Base-by-base conservation (phyloP, 1,140 invertebrate species). In the Diorhabda elongata region DNA sequence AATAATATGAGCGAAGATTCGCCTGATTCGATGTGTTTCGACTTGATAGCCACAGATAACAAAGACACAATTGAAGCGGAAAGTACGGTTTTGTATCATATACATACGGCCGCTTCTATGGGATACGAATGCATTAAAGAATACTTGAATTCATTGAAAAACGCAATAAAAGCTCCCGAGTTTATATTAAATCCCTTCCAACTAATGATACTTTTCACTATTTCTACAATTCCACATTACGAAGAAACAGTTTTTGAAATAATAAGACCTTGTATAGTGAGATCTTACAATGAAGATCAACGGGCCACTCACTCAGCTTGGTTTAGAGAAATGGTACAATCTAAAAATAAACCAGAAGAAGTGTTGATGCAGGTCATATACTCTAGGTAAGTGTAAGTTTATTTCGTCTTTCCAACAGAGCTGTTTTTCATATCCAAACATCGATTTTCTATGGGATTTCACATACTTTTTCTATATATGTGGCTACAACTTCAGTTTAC, bases 21-120 rank as follows among this genome's bases (percentile, higher is more conserved):
- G 9, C 8, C 61, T 7, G 72, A 69, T 66, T 74, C 75, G 5
- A 74, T 72, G 44, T 79, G 74, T n/a, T 76, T 77, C 3, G 78
- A 81, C 67, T 74, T 82, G 5, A 84, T 84, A 69, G 82, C 67
- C 5, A 78, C 76, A 58, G 77, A 76, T 26, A 79, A 81, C 67
- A 80, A 82, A 45, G 74, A 79, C 57, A 58, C 58, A 44, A 47
- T 76, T 71, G 78, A 84, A 64, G 74, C 80, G 44, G 85, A 87
- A 78, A 83, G 83, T 64, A 86, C 83, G n/a, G 82, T 88, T 41
- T 75, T 88, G 0, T 87, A 83, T 71, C 82, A 87, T 61, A 84
- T 87, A 44, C 82, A 85, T 71, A 82, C 84, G 69, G 80, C 81
- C 8, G 81, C 83, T 3, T 76, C 82, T 62, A 66, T 83, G 26